Base-by-base conservation (phyloP, 1,140 invertebrate genomes). In the Holotrichia oblita region DNA sequence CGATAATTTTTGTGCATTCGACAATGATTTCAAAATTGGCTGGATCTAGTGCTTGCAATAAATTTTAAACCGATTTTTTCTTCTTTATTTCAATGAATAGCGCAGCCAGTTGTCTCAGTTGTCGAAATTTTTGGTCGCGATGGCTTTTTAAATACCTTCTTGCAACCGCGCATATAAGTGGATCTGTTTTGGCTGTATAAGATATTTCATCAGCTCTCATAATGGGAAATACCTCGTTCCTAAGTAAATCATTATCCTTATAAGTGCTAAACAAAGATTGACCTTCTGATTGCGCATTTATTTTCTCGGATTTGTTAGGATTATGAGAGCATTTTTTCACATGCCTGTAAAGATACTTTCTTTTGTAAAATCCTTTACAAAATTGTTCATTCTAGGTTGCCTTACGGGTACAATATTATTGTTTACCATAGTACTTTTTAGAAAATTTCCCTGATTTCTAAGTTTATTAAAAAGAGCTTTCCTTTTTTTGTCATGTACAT, bases 201-300 rank as follows among this genome's bases (percentile, higher is more conserved):
- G 27, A 34, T 34, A 34, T 34, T 34, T 34, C 27, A 34, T 78
- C 77, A n/a, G 40, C 41, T 24, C 44, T 73, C 77, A 78, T 78
- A 7, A 14, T 48, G 0, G 69, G 77, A 75, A 78, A 78, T 9
- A 78, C 22, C n/a, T 73, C 72, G 3, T 34, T 73, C 27, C 72
- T 44, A 2, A 44, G 14, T 10, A 44, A 9, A 44, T 44, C 42
- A 44, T 44, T 44, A 44, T 14, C 9, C 42, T 44, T 44, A 44
- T 44, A 44, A 9, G 42, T 14, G 7, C 2, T 4, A 10, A 44
- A 44, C 14, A 44, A 44, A 14, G 42, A 44, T 9, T 44, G 42
- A 2, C 42, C 42, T 10, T 44, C 14, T 9, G 8, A 10, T 44
- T 44, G 42, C 14, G 14, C 42, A 44, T 44, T 44, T 44, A 44